Base-by-base conservation (phyloP, 2,797 vertebrate species). In the Mycteria americana region DNA sequence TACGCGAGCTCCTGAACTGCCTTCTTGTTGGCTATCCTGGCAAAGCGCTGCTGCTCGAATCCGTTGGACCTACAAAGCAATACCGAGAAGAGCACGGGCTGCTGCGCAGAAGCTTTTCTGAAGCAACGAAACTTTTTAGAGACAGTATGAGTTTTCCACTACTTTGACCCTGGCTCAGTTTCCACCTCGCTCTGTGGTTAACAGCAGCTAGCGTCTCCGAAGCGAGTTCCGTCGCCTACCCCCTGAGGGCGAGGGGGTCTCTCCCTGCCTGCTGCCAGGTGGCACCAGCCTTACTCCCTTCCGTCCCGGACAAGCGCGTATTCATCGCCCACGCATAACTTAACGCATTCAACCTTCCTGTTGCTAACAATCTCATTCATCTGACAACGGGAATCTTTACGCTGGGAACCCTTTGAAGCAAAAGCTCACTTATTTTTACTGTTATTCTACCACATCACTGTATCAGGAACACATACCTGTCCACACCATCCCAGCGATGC, bases 401-500 rank as follows among this genome's bases (percentile, higher is more conserved):
- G 0, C 41, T 12, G 23, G 3, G 8, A 56, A 4, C 57, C 13
- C 60, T 19, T 5, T 2, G 10, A 37, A 16, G 54, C 33, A n/a
- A 12, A 30, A 41, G 3, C 18, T 7, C 30, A 0, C 18, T 11
- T 4, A 0, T 2, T 33, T 14, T 17, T 1, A 3, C 16, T 11
- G 6, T 1, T 3, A 5, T 2, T 46, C 37, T 5, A 10, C 2
- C 13, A 5, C 10, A 6, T 2, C 7, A 2, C 2, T 6, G 18
- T 7, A 4, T 7, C 28, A 39, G 37, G 14, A 68, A 37, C 57
- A 74, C 33, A 10, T 98, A 99, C 99, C 99, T 99, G 98, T 99
- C 98, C 70, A 99, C 98, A 11, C 99, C 99, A 30, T 99, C 99
- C 99, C 99, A 99, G 88, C 99, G 99, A 96, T 99, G 99, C 19